Conservation (phyloP, 1,140 invertebrate genomes). For the Pseudomyrmex cubaensis region DNA sequence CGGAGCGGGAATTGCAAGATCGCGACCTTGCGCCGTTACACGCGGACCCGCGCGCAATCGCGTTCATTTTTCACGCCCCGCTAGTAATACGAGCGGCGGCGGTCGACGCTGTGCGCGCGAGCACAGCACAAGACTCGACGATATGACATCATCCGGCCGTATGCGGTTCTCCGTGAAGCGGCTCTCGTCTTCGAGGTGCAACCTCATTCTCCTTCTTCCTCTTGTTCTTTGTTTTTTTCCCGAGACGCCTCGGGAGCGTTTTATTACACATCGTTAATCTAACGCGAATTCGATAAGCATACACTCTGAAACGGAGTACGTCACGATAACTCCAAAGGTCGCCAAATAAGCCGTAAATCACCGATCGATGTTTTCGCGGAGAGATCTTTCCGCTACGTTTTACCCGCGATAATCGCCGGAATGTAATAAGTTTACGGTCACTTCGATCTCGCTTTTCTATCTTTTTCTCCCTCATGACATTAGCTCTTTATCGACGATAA, state of each 20-base stretch:
- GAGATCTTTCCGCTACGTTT: neutral
- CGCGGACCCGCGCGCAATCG: conserved; percentile 31
- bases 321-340: conserved; percentile 22
- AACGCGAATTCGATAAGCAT: conserved; percentile 40
- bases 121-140: neutral
- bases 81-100: conserved; percentile 39
- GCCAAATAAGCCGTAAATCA: conserved; percentile 10
- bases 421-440: neutral
- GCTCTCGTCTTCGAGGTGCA: no score
- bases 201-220: no score
- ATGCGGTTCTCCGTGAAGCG: no score
- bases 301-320: neutral
- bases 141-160: conserved; percentile 48
- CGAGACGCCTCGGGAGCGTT: neutral
- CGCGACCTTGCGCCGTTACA: conserved; percentile 63
- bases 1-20: conserved; percentile 14
- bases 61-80: conserved; percentile 61
- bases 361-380: neutral
- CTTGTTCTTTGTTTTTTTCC: neutral
- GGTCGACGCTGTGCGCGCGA: conserved; percentile 33
- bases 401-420: neutral
- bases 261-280: conserved; percentile 52
- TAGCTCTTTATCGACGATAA: no score
- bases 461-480: no score
- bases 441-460: neutral